phyloP scores from a whole-genome alignment of 2,113 vertebrate genomes.

The Toxostoma redivivum region DNA sequence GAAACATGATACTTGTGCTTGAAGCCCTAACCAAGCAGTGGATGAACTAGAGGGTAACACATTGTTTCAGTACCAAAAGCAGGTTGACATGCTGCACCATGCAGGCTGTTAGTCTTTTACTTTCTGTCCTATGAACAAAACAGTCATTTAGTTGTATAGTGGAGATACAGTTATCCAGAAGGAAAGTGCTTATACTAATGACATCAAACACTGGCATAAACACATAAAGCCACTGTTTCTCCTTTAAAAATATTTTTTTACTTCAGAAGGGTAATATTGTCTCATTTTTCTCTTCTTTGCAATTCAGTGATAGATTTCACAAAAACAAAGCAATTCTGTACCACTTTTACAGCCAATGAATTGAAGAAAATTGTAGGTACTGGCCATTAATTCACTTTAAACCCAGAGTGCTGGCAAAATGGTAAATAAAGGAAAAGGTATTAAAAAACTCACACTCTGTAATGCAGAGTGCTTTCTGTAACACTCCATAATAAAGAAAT shows the following conservation, averaged over 20 bases:
- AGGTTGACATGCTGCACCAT: not conserved
- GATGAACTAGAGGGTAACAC: not conserved
- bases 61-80: not conserved
- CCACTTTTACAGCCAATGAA: slow-evolving; percentile 37
- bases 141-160: not conserved
- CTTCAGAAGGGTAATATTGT: not conserved
- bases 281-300: slow-evolving; percentile 6
- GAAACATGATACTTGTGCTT: not conserved
- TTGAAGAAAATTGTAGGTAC: slow-evolving; percentile 56
- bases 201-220: slow-evolving; percentile 30
- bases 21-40: not conserved
- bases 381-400: slow-evolving; percentile 53
- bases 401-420: not conserved
- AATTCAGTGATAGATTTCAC: slow-evolving; percentile 39
- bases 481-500: not conserved
- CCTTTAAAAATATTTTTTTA: slow-evolving; percentile 15
- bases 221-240: slow-evolving; percentile 18
- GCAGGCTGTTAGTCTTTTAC: not conserved
- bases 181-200: slow-evolving; percentile 29
- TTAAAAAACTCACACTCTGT: not conserved
- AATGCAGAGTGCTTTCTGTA: not conserved
- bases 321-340: slow-evolving; percentile 37
- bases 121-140: not conserved
- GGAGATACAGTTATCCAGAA: not conserved
- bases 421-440: not conserved